Evolutionary conservation across 2,797 vertebrate genomes (phyloP).

Genomic region (Ambastaia sidthimunki): DNA sequence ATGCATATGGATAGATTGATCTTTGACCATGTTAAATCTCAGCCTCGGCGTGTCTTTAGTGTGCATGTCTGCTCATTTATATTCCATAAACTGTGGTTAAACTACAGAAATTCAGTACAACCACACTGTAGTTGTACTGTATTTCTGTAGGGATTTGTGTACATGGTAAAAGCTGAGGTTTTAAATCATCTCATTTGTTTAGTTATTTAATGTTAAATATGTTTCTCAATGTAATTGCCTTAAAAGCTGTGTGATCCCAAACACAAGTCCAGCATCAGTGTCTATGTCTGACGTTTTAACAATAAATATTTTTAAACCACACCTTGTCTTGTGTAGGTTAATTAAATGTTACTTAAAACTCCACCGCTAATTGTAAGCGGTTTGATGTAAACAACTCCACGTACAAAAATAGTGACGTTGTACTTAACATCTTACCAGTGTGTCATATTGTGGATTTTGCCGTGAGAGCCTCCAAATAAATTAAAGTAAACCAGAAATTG

Average conservation of each 20-base stretch:
- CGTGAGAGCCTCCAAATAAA: too few species aligned
- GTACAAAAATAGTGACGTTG: too few species aligned
- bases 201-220: background rate
- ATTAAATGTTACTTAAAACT: background rate
- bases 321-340: background rate
- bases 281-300: slow-evolving; percentile 25
- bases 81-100: too few species aligned
- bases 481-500: too few species aligned
- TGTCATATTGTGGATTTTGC: too few species aligned
- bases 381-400: too few species aligned
- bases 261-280: slow-evolving; percentile 2
- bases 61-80: background rate
- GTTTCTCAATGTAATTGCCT: background rate
- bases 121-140: background rate
- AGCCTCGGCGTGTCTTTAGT: background rate
- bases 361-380: too few species aligned
- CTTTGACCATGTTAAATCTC: too few species aligned
- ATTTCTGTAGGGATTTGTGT: background rate
- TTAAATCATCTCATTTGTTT: background rate
- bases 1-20: slow-evolving; percentile 1
- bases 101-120: too few species aligned
- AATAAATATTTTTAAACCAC: slow-evolving; percentile 31
- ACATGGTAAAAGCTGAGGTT: background rate
- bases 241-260: background rate
- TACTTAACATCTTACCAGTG: too few species aligned